A percentile compares a stretch with the other conserved stretches of the same genome.
phyloP scores from a whole-genome alignment of 2,888 invertebrate species.

The Nomada fabriciana region DNA sequence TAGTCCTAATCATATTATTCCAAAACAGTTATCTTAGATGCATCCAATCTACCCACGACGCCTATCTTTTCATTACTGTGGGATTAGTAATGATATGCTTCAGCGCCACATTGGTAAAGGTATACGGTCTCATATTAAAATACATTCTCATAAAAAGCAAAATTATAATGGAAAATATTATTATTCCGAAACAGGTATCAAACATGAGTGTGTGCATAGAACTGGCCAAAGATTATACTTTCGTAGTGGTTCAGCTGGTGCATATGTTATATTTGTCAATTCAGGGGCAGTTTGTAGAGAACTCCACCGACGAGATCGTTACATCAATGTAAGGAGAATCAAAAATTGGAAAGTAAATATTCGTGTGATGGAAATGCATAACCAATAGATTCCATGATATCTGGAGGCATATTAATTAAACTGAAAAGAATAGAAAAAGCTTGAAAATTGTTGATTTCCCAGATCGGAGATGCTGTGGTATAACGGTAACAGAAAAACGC shows the following conservation, averaged over 20 bases:
- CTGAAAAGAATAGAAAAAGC: neutral
- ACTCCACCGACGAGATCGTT: neutral
- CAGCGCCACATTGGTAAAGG: slow-evolving; percentile 22
- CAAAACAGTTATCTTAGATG: neutral
- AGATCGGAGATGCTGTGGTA: slow-evolving; percentile 15
- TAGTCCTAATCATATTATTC: neutral
- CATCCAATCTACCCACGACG: neutral
- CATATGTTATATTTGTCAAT: slow-evolving; percentile 13
- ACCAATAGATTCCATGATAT: neutral
- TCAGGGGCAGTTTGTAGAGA: slow-evolving; percentile 22
- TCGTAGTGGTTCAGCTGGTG: neutral
- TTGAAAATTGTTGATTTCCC: neutral
- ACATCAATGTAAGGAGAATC: slow-evolving; percentile 2
- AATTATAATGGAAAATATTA: neutral
- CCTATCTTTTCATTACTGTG: slow-evolving; percentile 4
- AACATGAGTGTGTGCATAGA: neutral
- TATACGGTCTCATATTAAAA: neutral
- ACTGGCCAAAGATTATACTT: neutral
- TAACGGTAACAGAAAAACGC: neutral
- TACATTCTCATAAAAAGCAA: neutral
- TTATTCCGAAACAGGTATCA: neutral
- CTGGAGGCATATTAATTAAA: neutral
- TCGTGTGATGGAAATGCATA: neutral
- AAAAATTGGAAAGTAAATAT: neutral
- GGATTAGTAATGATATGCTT: slow-evolving; percentile 3